A percentile compares a stretch with the other conserved stretches of the same genome.
These are phyloP conservation scores for Melanotaenia pygmaea DNA, from an alignment of 2,797 vertebrate species.

Conservation along the genomic window DNA sequence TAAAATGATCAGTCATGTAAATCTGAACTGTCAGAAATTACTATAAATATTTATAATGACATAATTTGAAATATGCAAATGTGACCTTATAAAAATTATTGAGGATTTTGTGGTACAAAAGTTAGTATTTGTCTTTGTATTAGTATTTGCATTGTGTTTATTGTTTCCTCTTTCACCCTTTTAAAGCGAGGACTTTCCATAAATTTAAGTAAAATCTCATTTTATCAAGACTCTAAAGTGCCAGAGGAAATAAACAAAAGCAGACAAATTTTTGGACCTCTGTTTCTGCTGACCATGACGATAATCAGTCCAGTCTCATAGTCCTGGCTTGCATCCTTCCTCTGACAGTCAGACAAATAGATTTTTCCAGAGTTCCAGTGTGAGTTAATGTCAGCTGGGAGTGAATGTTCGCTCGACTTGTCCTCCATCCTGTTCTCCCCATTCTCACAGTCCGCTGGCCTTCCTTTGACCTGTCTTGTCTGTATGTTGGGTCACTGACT, in stretches of 20 bases:
- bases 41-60: slow-evolving; percentile 13
- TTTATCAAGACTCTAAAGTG: slow-evolving; percentile 59
- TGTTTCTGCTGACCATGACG: slow-evolving; percentile 59
- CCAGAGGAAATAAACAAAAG: slow-evolving; percentile 71
- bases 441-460: slow-evolving; percentile 70
- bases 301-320: slow-evolving; percentile 52
- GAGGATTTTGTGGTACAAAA: slow-evolving; percentile 20
- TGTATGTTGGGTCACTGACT: slow-evolving; percentile 60
- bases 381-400: slow-evolving; percentile 56
- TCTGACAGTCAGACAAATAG: slow-evolving; percentile 66
- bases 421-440: slow-evolving; percentile 68
- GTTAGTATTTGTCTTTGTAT: slow-evolving; percentile 3
- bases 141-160: not conserved
- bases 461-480: slow-evolving; percentile 52
- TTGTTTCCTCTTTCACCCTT: slow-evolving; percentile 48
- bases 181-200: slow-evolving; percentile 48
- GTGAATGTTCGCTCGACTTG: slow-evolving; percentile 51
- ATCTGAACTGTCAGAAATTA: slow-evolving; percentile 30
- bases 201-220: slow-evolving; percentile 56
- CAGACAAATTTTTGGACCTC: slow-evolving; percentile 58
- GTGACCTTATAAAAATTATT: slow-evolving; percentile 26
- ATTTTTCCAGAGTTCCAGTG: slow-evolving; percentile 49
- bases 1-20: slow-evolving; percentile 19
- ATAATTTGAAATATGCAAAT: slow-evolving; percentile 14
- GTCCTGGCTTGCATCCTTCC: slow-evolving; percentile 66